phyloP scores from a whole-genome alignment of 2,888 invertebrate genomes.

The Hedya salicella region DNA sequence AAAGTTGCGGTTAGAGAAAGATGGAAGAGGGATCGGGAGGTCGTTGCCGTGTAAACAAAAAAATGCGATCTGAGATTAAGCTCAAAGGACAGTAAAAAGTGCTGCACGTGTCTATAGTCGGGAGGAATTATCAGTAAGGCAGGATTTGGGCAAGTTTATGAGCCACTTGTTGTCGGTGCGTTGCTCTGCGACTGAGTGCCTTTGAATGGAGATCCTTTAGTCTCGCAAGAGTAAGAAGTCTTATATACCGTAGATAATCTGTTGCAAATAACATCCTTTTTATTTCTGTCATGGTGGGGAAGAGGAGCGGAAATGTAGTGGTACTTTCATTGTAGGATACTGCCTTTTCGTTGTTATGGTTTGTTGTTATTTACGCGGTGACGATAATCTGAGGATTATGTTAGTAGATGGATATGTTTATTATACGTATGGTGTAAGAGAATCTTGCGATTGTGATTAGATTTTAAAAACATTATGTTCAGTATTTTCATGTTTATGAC shows the following conservation, averaged over 20 bases:
- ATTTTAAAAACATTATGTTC: too few species aligned
- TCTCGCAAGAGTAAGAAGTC: not conserved
- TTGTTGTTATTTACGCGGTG: constrained; percentile 11
- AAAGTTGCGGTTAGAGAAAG: constrained; percentile 60
- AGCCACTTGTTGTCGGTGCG: constrained; percentile 36
- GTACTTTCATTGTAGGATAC: not conserved
- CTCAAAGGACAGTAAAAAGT: constrained; percentile 44
- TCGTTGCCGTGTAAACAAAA: constrained; percentile 76
- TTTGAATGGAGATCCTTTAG: constrained; percentile 18
- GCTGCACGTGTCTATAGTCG: constrained; percentile 36
- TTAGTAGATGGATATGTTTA: constrained; percentile 22
- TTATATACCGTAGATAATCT: not conserved
- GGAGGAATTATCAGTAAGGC: constrained; percentile 26
- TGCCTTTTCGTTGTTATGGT: not conserved
- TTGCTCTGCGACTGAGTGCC: constrained; percentile 17
- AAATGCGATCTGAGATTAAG: constrained; percentile 67
- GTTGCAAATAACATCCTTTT: not conserved
- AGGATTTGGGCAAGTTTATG: constrained; percentile 33
- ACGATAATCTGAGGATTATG: constrained; percentile 26
- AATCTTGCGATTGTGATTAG: constrained; percentile 22
- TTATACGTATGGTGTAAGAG: constrained; percentile 24
- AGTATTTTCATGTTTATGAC: too few species aligned
- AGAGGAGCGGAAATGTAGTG: not conserved
- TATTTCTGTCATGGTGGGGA: not conserved
- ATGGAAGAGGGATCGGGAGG: constrained; percentile 62